Evolutionary conservation across 2,797 vertebrate genomes (phyloP).

Genomic region (Oreochromis mossambicus): DNA sequence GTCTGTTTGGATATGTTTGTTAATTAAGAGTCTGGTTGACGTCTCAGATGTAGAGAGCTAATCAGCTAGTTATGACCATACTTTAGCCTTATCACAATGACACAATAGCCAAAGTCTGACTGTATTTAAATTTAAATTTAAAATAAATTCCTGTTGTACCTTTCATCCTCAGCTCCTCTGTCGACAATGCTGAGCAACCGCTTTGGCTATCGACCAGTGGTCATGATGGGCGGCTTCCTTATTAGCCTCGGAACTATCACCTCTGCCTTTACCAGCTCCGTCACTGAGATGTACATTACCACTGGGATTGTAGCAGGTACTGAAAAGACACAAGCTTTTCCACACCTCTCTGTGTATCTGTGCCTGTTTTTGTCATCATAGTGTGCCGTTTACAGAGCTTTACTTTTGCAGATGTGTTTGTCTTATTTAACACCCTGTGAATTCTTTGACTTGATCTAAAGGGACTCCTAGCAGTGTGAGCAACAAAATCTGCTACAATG

Average conservation of each 20-base stretch:
- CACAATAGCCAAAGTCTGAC: neutral
- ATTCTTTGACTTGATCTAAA: neutral
- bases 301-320: slow-evolving; percentile 87
- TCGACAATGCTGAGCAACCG: slow-evolving; percentile 84
- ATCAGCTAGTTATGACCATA: neutral
- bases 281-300: slow-evolving; percentile 88
- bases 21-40: neutral
- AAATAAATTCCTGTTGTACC: neutral
- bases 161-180: slow-evolving; percentile 79
- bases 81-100: neutral
- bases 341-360: neutral
- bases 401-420: neutral
- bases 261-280: slow-evolving; percentile 79
- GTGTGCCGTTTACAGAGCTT: neutral
- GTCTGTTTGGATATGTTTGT: neutral
- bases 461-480: slow-evolving; percentile 60
- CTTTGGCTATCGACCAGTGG: slow-evolving; percentile 83
- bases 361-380: neutral
- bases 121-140: neutral
- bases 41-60: neutral
- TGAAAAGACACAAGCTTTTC: neutral
- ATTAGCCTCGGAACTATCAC: slow-evolving; percentile 82
- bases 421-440: neutral
- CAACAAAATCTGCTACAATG: neutral
- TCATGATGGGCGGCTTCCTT: slow-evolving; percentile 87